Base-by-base conservation (phyloP, 2,113 vertebrate genomes). In the Turnix velox region DNA sequence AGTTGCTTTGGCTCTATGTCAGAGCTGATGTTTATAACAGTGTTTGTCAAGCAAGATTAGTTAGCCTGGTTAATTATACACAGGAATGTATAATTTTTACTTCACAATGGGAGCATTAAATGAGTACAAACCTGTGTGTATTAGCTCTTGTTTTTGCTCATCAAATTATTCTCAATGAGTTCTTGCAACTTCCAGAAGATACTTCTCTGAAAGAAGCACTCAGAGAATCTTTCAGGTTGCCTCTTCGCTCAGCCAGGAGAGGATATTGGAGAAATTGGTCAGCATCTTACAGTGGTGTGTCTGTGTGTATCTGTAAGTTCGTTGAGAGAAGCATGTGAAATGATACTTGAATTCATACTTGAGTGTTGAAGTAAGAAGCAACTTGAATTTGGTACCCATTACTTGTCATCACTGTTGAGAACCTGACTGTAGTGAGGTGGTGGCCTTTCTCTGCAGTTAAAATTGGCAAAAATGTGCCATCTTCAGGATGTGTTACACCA, bases 41-140 rank as follows among this genome's bases (percentile, higher is more conserved):
- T 95, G 85, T 97, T 97, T 97, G 95, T 97, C 96, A 96, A 97
- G 97, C 75, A 90, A 96, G 96, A 97, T 97, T 97, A 97, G 95
- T 96, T 97, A 97, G 95, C 89, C 93, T 93, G 66, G 94, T 97
- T 98, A 97, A 96, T 98, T 97, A 96, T 97, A 96, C 94, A 82
- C 85, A 96, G 90, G 93, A 96, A 95, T 95, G 79, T 90, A 81
- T 92, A 94, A 94, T 95, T 96, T 95, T 93, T 93, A 76, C 92
- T 90, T 88, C 83, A 85, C 59, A 95, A 59, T 90, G 33, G 40
- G 62, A 79, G 43, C 58, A 76, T 80, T 94, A 88, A 72, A 92
- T 72, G 65, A 73, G 5, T 84, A 75, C 82, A 68, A 88, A 91
- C 68, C 79, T 94, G 90, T 23, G 42, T 57, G 54, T 76, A 89